phyloP scores from a whole-genome alignment of 1,140 invertebrate genomes.

The Scaptomyza hsui region DNA sequence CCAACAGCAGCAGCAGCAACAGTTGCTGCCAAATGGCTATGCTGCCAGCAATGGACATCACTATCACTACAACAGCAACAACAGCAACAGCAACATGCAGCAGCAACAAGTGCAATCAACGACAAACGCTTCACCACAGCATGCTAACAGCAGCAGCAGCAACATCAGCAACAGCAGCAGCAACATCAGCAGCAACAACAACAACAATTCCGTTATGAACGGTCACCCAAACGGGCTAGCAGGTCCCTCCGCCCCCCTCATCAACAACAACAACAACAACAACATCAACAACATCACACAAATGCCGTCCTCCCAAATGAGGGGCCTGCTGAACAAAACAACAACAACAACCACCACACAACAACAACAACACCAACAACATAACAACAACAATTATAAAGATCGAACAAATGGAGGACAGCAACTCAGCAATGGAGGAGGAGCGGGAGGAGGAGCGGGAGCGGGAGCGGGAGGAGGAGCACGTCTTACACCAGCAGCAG shows the following conservation, averaged over 20 bases:
- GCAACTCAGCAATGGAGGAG: slow-evolving; percentile 60
- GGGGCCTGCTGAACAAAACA: slow-evolving; percentile 91
- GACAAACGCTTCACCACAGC: slow-evolving; percentile 80
- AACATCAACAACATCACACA: slow-evolving; percentile 83
- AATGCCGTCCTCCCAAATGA: slow-evolving; percentile 88
- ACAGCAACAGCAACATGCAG: slow-evolving; percentile 63
- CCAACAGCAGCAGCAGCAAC: slow-evolving; percentile 70
- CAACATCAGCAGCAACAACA: slow-evolving; percentile 55
- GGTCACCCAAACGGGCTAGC: slow-evolving; percentile 96
- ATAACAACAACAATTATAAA: slow-evolving; percentile 56
- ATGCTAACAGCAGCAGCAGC: slow-evolving; percentile 57
- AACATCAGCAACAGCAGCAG: slow-evolving; percentile 41
- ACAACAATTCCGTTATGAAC: slow-evolving; percentile 83
- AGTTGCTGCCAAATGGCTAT: slow-evolving; percentile 39
- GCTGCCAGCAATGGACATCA: slow-evolving; percentile 51
- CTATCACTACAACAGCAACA: slow-evolving; percentile 63
- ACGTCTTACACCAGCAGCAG: slow-evolving; percentile 32
- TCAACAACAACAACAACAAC: slow-evolving; percentile 83
- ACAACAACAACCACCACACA: slow-evolving; percentile 85
- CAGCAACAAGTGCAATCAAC: slow-evolving; percentile 80
- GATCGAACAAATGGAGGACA: slow-evolving; percentile 74
- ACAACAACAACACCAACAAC: slow-evolving; percentile 61
- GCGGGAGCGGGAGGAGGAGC: slow-evolving; percentile 30
- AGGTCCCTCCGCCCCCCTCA: slow-evolving; percentile 88
- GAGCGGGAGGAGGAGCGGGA: slow-evolving; percentile 29